Conservation (phyloP, 2,888 invertebrate genomes). For the Pseudococcus jackbeardsleyi region DNA sequence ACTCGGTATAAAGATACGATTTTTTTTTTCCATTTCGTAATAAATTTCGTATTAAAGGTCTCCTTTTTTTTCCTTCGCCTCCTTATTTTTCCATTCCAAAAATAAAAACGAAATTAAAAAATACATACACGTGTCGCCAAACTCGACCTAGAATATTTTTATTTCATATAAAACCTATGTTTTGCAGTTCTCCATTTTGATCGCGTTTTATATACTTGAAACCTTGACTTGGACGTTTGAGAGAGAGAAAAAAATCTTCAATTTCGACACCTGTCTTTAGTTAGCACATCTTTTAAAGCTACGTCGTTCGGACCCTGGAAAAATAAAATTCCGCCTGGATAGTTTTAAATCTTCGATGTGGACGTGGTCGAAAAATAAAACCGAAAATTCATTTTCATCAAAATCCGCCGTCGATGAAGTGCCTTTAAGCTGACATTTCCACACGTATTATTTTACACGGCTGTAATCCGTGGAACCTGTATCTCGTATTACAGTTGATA, state of each 20-base stretch:
- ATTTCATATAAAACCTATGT: too few relatives aligned
- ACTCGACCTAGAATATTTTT: too few relatives aligned
- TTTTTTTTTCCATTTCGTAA: not conserved
- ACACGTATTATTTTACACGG: too few relatives aligned
- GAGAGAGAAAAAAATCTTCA: not conserved
- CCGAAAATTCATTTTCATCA: slow-evolving; percentile 25
- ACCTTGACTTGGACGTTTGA: not conserved
- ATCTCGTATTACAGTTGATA: too few relatives aligned
- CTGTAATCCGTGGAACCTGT: too few relatives aligned
- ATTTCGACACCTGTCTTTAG: slow-evolving; percentile 27
- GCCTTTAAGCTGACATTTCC: slow-evolving; percentile 61
- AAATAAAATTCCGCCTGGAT: not conserved
- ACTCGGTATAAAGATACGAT: not conserved
- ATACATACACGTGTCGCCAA: not conserved
- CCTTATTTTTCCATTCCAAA: not conserved
- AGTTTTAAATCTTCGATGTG: slow-evolving; percentile 5
- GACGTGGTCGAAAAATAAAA: slow-evolving; percentile 1
- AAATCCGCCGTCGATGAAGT: slow-evolving; percentile 35
- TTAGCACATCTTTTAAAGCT: not conserved
- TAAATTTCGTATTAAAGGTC: not conserved
- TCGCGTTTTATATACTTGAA: too few relatives aligned
- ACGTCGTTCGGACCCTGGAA: not conserved
- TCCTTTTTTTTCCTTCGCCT: not conserved
- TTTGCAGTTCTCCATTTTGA: too few relatives aligned
- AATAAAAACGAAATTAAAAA: slow-evolving; percentile 9